Percentiles rank a stretch among this genome's conserved stretches.
These are phyloP conservation scores for Parotocinclus haroldoi DNA, from an alignment of 2,797 vertebrate species.

Conservation along the genomic window DNA sequence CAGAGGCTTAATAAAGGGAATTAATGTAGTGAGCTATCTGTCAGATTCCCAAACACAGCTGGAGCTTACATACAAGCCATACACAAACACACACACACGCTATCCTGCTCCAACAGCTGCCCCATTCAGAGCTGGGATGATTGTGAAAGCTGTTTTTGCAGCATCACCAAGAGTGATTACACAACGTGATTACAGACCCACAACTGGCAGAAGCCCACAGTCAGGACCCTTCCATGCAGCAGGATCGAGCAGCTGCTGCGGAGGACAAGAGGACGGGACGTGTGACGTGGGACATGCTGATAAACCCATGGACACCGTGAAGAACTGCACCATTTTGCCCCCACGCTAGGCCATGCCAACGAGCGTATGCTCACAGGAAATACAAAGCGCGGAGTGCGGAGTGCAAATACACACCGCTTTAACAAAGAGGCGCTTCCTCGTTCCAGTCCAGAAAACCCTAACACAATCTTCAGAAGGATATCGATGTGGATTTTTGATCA, in stretches of 20 bases:
- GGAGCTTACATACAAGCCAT: conserved; percentile 70
- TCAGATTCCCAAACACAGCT: conserved; percentile 82
- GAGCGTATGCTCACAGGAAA: conserved; percentile 5
- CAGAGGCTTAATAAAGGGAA: conserved; percentile 80
- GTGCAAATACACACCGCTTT: not conserved
- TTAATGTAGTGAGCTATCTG: conserved; percentile 80
- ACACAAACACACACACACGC: conserved; percentile 40
- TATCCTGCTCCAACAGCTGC: conserved; percentile 56
- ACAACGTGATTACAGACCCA: conserved; percentile 60
- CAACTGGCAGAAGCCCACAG: conserved; percentile 40
- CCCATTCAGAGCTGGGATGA: conserved; percentile 58
- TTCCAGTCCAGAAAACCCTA: not conserved
- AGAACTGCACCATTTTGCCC: conserved; percentile 17
- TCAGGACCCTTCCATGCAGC: conserved; percentile 25
- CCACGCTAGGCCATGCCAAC: conserved; percentile 23
- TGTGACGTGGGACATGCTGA: conserved; percentile 11
- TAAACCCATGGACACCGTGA: conserved; percentile 1
- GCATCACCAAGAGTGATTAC: conserved; percentile 66
- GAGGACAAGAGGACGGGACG: not conserved
- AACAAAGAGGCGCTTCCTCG: not conserved
- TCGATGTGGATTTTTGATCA: no score
- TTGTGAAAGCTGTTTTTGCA: conserved; percentile 77
- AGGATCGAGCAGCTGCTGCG: conserved; percentile 23
- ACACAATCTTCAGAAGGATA: no score
- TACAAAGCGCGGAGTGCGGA: not conserved